These are phyloP conservation scores for Scaptomyza polygonia DNA, from an alignment of 2,888 invertebrate genomes.

Conservation along the genomic window DNA sequence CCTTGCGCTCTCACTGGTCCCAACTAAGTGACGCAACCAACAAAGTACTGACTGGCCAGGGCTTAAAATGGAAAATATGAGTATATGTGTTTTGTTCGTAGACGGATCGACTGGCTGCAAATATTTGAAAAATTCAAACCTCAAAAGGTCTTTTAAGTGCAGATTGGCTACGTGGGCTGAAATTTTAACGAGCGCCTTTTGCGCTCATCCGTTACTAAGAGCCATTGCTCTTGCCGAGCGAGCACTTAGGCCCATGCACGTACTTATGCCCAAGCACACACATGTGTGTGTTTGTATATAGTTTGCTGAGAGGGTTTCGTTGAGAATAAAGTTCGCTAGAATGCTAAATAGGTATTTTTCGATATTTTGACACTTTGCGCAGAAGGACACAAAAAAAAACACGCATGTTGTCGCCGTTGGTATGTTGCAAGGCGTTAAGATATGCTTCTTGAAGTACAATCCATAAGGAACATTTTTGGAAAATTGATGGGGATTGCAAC, in stretches of 20 bases:
- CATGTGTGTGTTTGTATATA: slow-evolving; percentile 15
- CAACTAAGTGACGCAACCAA: slow-evolving; percentile 10
- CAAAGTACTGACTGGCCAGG: slow-evolving; percentile 16
- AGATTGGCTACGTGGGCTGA: slow-evolving; percentile 74
- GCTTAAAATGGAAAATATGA: slow-evolving; percentile 14
- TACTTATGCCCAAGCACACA: slow-evolving; percentile 33
- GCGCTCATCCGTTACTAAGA: slow-evolving; percentile 27
- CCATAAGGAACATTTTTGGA: slow-evolving; percentile 15
- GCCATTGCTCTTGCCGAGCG: slow-evolving; percentile 31
- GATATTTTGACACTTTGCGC: slow-evolving; percentile 51
- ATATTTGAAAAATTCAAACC: slow-evolving; percentile 76
- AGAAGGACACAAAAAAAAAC: slow-evolving; percentile 7
- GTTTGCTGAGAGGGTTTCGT: slow-evolving; percentile 26
- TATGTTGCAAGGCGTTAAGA: slow-evolving; percentile 7
- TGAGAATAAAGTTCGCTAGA: slow-evolving; percentile 61
- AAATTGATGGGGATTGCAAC: slow-evolving; percentile 4
- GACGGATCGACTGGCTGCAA: slow-evolving; percentile 50
- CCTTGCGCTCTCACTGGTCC: too few species aligned
- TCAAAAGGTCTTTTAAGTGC: slow-evolving; percentile 75
- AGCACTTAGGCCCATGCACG: slow-evolving; percentile 62
- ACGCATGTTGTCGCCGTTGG: not conserved
- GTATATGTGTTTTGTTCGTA: slow-evolving; percentile 43
- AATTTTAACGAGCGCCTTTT: slow-evolving; percentile 71
- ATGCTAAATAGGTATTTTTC: slow-evolving; percentile 62
- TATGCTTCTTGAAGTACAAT: slow-evolving; percentile 20